Evolutionary conservation across 2,113 vertebrate genomes (phyloP), one percentile per base, ranked within the genome.

Genomic region (Nibea albiflora): DNA sequence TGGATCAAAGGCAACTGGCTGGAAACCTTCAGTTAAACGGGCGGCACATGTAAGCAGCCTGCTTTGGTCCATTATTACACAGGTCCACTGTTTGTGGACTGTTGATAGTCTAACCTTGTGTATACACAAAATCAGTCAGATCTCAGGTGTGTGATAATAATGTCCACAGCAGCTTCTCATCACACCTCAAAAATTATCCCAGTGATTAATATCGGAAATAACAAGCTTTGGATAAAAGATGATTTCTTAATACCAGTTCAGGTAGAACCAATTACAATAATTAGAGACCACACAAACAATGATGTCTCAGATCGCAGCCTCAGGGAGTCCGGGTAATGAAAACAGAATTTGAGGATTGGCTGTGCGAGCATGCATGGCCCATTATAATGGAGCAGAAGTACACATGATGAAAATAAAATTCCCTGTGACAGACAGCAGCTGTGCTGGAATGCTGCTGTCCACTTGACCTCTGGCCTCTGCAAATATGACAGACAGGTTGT

Each of bases 381-480:
- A 46, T 78, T 81, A 74, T 76, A 80, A 81, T 81, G 17, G 28
- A 63, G 84, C 68, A 80, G 15, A 72, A 78, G 65, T 65, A 68
- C 50, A 78, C 80, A 56, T 73, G 52, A 76, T 68, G 70, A 74
- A 87, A 78, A 65, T 81, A 16, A 44, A 72, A 85, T 78, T 65
- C 53, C 64, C 46, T 54, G 19, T 76, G 85, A 88, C 82, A 86
- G 60, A 61, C 83, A 52, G 64, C 86, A 88, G 76, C 85, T 88
- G 83, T 57, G 60, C 68, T 73, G 28, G 79, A 86, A 78, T 66
- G 79, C 65, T 66, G 47, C 61, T 62, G 78, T 89, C 83, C 79
- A 74, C 61, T 84, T 87, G 85, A 93, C 77, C 91, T 84, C 76
- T 93, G 90, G 57, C 87, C 92, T 79, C 22, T 78, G 71, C 60